Base-by-base conservation (phyloP, 2,888 invertebrate genomes). In the Aproaerema taeniolella region DNA sequence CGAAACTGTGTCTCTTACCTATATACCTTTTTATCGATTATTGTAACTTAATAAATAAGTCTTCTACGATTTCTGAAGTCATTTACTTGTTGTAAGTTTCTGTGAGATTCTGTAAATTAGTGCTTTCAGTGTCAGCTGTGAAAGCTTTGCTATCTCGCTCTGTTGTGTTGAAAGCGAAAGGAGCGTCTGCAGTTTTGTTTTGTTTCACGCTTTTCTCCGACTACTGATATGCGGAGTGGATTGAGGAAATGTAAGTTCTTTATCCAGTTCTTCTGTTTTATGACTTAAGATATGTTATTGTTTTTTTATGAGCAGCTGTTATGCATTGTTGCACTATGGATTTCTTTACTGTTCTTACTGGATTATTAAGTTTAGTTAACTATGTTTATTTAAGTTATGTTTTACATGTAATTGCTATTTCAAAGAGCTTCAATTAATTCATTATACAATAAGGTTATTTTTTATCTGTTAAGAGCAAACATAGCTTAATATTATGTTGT, bases 121-220 rank as follows among this genome's bases (percentile, higher is more conserved):
- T 83, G 82, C 72, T 79, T 79, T 80, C 71, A 79, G 82, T 83
- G 81, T 72, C 71, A 73, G 72, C 72, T 70, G 77, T 78, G 74
- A 67, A n/a, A 53, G 64, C 61, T 64, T 67, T 53, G 67, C 65
- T 72, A 60, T 80, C 78, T 67, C 73, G 70, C 61, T 81, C 76
- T 55, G 52, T 67, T 61, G 47, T 53, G 51, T 60, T 56, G 70
- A 81, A 78, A 81, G 74, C 69, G 78, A 82, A 79, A 80, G 79
- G 73, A 72, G 76, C 61, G 58, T 61, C 62, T 59, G 68, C 65
- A 58, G 61, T 67, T 74, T 76, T 72, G 75, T 80, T 76, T 76
- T 76, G 74, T 82, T 77, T 75, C 69, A 70, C 68, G 64, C 61
- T 79, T 76, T 75, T 72, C 73, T 71, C 70, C 70, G 67, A 14